A percentile compares a stretch with the other conserved stretches of the same genome.
Evolutionary conservation across 2,113 vertebrate genomes (phyloP).

Genomic region (Leptosomus discolor): DNA sequence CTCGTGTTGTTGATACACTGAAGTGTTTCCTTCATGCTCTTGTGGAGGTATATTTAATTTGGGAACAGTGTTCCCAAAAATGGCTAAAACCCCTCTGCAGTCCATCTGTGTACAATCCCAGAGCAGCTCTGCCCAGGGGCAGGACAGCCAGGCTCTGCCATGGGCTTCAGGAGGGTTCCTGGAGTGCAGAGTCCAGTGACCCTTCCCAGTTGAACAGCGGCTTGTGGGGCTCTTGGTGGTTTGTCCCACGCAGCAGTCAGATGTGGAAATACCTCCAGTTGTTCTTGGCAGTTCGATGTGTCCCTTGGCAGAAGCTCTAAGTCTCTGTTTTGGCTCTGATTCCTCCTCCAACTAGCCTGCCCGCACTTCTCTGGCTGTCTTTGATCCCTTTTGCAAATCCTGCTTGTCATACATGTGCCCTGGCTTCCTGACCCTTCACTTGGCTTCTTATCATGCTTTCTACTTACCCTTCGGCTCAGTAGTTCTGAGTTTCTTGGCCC

Average conservation of each 20-base stretch:
- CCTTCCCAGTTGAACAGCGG: background rate
- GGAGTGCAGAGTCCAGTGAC: background rate
- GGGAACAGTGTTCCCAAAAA: background rate
- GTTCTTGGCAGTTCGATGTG: background rate
- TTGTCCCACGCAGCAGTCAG: background rate
- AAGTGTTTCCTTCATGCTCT: background rate
- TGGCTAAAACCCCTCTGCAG: background rate
- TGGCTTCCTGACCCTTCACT: background rate
- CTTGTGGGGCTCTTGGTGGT: background rate
- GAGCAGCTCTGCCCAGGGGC: background rate
- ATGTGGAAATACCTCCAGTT: background rate
- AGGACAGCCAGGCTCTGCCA: background rate
- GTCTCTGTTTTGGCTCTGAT: background rate
- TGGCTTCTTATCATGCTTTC: background rate
- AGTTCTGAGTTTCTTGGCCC: background rate
- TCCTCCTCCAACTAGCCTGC: background rate
- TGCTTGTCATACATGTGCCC: background rate
- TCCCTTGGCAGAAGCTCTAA: background rate
- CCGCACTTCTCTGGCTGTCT: accelerated
- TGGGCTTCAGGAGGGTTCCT: background rate
- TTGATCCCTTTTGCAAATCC: background rate
- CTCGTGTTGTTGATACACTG: background rate
- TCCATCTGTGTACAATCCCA: background rate
- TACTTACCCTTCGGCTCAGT: background rate
- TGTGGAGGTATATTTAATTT: background rate